These are phyloP conservation scores for Molossus molossus DNA, from an alignment of 2,797 vertebrate species.

Conservation along the genomic window DNA sequence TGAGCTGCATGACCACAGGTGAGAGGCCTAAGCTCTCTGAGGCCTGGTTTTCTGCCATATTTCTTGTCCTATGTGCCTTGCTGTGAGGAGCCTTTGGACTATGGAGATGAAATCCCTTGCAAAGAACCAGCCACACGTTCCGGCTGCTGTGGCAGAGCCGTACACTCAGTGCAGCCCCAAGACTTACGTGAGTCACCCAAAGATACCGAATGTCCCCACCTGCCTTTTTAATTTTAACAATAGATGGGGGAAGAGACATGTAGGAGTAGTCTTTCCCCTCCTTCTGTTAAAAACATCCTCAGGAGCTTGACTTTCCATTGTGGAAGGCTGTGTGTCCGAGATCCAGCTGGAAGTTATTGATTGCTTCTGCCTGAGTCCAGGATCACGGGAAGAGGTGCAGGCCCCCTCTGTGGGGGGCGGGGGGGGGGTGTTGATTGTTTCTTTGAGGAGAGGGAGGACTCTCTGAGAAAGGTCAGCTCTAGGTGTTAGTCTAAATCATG, in stretches of 20 bases:
- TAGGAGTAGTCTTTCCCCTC: constrained; percentile 7
- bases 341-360: constrained; percentile 32
- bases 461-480: background rate
- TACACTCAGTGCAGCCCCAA: background rate
- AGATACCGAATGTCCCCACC: background rate
- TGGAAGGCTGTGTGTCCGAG: constrained; percentile 65
- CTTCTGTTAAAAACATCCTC: constrained; percentile 46
- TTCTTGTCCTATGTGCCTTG: background rate
- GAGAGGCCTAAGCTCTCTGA: background rate
- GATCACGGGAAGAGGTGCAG: background rate
- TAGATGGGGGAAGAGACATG: constrained; percentile 54
- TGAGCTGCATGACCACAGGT: background rate
- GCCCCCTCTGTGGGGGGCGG: rapidly evolving
- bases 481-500: background rate
- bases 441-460: background rate
- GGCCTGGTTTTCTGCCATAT: background rate
- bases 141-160: background rate
- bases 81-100: background rate
- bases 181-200: constrained; percentile 27
- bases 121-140: background rate
- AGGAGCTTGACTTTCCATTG: constrained; percentile 55
- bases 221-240: constrained; percentile 52
- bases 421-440: background rate
- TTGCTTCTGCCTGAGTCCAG: background rate
- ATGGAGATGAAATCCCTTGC: background rate